A percentile compares a stretch with the other conserved stretches of the same genome.
Evolutionary conservation across 2,113 vertebrate species (phyloP).

Genomic region (Cebidichthys violaceus): DNA sequence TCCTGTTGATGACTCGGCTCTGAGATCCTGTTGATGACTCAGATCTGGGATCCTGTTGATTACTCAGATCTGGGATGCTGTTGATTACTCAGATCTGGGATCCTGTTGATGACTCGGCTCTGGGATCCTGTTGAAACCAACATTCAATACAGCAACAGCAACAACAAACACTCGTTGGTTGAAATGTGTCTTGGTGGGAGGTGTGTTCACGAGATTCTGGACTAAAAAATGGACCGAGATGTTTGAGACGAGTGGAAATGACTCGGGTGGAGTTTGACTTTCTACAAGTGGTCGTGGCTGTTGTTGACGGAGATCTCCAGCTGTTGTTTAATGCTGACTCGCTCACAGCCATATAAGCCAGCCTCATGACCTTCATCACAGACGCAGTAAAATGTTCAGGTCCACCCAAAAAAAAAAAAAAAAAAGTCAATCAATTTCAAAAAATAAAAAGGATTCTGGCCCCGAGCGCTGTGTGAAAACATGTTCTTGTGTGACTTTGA

Average conservation of each 20-base stretch:
- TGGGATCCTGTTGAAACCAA: not conserved
- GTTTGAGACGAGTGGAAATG: not conserved
- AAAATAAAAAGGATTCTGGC: not conserved
- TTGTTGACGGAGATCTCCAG: not conserved
- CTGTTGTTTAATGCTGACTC: not conserved
- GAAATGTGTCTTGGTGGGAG: not conserved
- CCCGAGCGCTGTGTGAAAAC: conserved; percentile 15
- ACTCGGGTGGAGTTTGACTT: not conserved
- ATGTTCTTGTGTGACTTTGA: conserved; percentile 55
- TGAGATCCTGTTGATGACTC: no score
- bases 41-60: no score
- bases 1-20: no score
- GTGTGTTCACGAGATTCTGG: not conserved
- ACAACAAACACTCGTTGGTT: no score
- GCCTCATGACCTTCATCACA: conserved; percentile 27
- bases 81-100: not conserved
- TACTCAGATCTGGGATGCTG: no score
- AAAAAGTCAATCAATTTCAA: not conserved
- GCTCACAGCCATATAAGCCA: not conserved
- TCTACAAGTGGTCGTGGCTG: no score
- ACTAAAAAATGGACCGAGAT: not conserved
- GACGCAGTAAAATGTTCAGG: conserved; percentile 1
- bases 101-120: no score
- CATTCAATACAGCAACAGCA: not conserved
- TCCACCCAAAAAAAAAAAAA: no score